Evolutionary conservation across 2,797 vertebrate species (phyloP).

Genomic region (Tragelaphus eurycerus): DNA sequence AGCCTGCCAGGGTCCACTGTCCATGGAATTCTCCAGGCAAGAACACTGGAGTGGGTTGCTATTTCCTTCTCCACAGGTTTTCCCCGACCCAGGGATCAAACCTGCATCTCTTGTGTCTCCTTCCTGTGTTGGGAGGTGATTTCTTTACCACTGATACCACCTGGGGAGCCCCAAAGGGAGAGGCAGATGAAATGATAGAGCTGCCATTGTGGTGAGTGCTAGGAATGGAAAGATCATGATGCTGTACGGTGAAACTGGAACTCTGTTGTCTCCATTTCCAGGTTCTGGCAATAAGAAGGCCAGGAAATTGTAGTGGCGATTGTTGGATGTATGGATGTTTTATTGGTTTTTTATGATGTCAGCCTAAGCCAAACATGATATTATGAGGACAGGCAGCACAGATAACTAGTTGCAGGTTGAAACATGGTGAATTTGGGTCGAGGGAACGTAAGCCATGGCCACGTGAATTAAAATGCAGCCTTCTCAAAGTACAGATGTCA

Average conservation of each 20-base stretch:
- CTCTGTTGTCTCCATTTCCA: not conserved
- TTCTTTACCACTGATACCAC: not conserved
- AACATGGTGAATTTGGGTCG: not conserved
- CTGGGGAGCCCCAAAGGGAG: not conserved
- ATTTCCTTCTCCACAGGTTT: not conserved
- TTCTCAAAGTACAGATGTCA: not conserved
- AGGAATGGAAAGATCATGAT: not conserved
- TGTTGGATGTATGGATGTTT: not conserved
- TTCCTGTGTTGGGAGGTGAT: not conserved
- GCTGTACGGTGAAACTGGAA: not conserved
- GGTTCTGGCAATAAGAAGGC: not conserved
- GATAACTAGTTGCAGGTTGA: not conserved
- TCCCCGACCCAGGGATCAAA: fast-evolving
- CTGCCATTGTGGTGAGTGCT: not conserved
- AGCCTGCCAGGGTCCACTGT: not conserved
- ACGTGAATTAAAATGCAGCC: not conserved
- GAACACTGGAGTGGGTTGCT: not conserved
- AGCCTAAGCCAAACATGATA: not conserved
- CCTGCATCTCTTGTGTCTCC: not conserved
- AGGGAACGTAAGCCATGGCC: not conserved
- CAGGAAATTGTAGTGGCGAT: not conserved
- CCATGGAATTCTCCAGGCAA: not conserved
- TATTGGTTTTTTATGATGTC: not conserved
- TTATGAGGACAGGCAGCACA: not conserved
- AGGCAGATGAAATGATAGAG: not conserved